Percentiles rank a stretch among this genome's conserved stretches.
phyloP scores from a whole-genome alignment of 2,797 vertebrate genomes.

The Crypturellus tataupa region DNA sequence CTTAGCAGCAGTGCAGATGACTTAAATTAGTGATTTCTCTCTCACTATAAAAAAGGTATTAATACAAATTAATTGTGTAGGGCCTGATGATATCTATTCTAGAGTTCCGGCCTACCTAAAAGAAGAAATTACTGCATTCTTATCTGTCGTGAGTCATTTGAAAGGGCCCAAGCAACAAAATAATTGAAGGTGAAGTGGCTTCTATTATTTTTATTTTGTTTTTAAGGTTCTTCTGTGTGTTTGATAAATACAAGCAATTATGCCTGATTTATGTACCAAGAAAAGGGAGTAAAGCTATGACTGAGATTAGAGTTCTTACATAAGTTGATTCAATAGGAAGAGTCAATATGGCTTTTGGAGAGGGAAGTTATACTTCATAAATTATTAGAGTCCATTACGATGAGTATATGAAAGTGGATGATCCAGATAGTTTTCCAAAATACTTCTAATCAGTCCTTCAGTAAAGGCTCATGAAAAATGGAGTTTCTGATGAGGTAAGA shows the following conservation, averaged over 20 bases:
- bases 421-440: background rate
- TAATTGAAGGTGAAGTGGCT: background rate
- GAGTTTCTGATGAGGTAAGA: background rate
- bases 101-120: background rate
- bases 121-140: background rate
- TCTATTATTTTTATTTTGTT: background rate
- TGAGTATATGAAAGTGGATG: background rate
- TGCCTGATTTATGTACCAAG: background rate
- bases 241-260: background rate
- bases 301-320: background rate
- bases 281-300: background rate
- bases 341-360: background rate
- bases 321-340: background rate
- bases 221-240: background rate
- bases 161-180: background rate
- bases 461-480: background rate
- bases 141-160: background rate
- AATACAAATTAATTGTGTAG: background rate
- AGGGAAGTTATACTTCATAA: background rate
- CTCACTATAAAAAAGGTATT: background rate
- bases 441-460: background rate
- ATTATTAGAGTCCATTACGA: background rate
- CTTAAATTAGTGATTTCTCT: background rate
- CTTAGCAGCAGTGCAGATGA: background rate
- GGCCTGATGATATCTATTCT: background rate